Conservation (phyloP, 1,140 invertebrate genomes). For the Drosophila sucinea region DNA sequence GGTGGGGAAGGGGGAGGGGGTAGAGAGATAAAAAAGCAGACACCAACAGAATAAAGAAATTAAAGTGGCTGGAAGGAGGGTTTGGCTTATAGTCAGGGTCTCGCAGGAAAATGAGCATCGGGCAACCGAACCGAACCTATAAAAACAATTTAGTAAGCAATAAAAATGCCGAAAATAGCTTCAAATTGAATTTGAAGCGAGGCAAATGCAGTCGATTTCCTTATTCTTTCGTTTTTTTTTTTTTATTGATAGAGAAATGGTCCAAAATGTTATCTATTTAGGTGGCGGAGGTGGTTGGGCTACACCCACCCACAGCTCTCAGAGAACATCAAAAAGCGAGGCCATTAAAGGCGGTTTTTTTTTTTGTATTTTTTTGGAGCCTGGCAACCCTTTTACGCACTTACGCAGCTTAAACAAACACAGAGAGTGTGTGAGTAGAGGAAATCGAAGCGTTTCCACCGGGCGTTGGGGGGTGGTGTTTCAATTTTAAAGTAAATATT, state of each 20-base stretch:
- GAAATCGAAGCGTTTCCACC: not conserved
- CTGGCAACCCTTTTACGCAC: constrained; percentile 74
- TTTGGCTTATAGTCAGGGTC: too few species aligned
- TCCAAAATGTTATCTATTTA: constrained; percentile 38
- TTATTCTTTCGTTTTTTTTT: constrained; percentile 15
- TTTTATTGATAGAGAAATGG: constrained; percentile 53
- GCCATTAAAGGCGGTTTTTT: constrained; percentile 68
- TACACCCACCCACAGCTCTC: constrained; percentile 51
- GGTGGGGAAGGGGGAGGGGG: not conserved
- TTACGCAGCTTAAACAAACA: constrained; percentile 71
- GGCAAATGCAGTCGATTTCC: constrained; percentile 33
- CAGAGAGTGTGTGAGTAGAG: constrained; percentile 10
- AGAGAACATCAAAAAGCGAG: constrained; percentile 68
- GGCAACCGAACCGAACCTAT: constrained; percentile 49
- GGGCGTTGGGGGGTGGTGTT: constrained; percentile 19
- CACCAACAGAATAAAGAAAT: constrained; percentile 67
- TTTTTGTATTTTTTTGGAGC: constrained; percentile 11
- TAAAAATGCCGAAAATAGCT: constrained; percentile 74
- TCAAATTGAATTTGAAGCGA: constrained; percentile 66
- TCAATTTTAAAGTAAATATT: constrained; percentile 83
- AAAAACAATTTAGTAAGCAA: constrained; percentile 80
- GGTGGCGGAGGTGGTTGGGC: constrained; percentile 39
- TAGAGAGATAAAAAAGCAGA: constrained; percentile 24
- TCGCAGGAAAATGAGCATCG: not conserved
- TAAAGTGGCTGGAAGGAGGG: constrained; percentile 41